Evolutionary conservation across 2,113 vertebrate genomes (phyloP).

Genomic region (Chamaetylas fuelleborni): DNA sequence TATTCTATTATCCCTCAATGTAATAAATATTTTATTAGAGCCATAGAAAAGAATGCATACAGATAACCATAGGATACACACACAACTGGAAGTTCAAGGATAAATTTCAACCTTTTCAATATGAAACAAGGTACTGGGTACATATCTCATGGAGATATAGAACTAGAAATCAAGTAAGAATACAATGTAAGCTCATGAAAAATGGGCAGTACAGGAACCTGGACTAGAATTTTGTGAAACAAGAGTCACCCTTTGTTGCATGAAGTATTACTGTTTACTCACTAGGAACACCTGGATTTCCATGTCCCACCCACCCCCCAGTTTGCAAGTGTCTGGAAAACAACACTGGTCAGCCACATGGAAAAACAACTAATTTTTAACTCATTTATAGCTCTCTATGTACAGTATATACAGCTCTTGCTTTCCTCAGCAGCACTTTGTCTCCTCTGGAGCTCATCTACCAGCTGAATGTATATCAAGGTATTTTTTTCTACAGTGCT

Average conservation of each 20-base stretch:
- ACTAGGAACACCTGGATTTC: constrained; percentile 6
- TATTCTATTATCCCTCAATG: background rate
- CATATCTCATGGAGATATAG: constrained; percentile 94
- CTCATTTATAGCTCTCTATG: constrained; percentile 59
- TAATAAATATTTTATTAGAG: constrained; percentile 81
- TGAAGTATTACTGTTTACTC: constrained; percentile 21
- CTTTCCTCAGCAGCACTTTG: background rate
- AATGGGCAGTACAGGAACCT: constrained; percentile 37
- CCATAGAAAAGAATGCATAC: constrained; percentile 79
- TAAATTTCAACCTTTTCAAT: constrained; percentile 93
- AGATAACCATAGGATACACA: constrained; percentile 94
- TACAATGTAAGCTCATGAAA: constrained; percentile 71
- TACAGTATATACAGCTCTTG: constrained; percentile 76
- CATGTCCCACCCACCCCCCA: background rate
- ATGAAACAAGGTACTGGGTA: constrained; percentile 86
- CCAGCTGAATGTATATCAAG: background rate
- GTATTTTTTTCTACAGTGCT: background rate
- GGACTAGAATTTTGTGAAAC: constrained; percentile 24
- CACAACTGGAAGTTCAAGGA: constrained; percentile 77
- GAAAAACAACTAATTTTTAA: constrained; percentile 52
- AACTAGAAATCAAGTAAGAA: constrained; percentile 70
- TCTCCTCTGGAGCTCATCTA: background rate
- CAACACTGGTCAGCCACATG: constrained; percentile 55
- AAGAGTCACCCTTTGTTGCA: constrained; percentile 29
- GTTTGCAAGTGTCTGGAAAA: constrained; percentile 56